Conservation (phyloP, 1,140 invertebrate genomes). For the Neuroterus valhalla region DNA sequence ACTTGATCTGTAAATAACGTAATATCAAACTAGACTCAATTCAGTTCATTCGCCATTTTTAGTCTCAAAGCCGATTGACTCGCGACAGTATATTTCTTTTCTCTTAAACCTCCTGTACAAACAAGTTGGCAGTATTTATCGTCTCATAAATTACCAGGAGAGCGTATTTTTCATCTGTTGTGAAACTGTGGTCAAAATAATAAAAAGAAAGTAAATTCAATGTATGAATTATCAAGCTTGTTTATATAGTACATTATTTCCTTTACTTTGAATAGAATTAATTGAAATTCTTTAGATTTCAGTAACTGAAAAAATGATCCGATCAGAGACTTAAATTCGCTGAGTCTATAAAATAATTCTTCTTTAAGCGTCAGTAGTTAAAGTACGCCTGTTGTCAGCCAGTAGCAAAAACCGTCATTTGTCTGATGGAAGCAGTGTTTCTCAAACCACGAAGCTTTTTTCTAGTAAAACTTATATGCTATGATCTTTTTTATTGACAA, state of each 20-base stretch:
- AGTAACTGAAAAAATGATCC: background rate
- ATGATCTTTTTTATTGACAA: background rate
- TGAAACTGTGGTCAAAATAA: too few species aligned
- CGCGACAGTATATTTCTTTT: constrained; percentile 42
- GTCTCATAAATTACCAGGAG: too few species aligned
- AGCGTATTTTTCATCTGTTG: too few species aligned
- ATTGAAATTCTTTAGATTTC: background rate
- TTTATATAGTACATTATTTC: too few species aligned
- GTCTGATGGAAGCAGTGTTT: background rate
- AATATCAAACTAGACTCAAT: constrained; percentile 34
- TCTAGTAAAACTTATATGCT: background rate
- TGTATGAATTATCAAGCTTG: too few species aligned
- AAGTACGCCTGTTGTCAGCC: constrained; percentile 1
- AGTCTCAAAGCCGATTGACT: constrained; percentile 41
- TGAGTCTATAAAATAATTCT: background rate
- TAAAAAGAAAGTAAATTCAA: too few species aligned
- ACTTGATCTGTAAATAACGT: constrained; percentile 9
- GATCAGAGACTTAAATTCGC: background rate
- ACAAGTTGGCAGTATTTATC: too few species aligned
- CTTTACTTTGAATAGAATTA: too few species aligned
- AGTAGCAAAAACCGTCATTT: background rate
- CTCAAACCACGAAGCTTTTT: background rate
- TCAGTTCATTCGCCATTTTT: constrained; percentile 44
- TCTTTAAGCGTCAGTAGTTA: background rate
- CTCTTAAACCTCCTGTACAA: constrained; percentile 9